A percentile compares a stretch with the other conserved stretches of the same genome.
Evolutionary conservation across 2,797 vertebrate genomes (phyloP).

Genomic region (Acipenser oxyrinchus): DNA sequence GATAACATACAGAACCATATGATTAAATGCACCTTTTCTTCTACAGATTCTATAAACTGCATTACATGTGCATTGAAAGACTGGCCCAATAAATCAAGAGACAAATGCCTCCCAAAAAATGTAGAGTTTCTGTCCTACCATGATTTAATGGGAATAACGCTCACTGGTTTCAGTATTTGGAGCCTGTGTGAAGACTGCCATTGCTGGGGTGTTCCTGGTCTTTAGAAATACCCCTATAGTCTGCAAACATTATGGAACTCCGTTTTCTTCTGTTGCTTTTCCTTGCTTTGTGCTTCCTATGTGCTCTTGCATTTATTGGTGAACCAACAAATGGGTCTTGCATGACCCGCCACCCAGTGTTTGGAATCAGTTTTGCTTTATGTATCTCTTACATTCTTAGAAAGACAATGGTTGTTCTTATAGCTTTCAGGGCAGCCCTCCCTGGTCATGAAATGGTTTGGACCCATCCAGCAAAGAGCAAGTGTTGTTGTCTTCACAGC

Average conservation of each 20-base stretch:
- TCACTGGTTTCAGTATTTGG: slow-evolving; percentile 43
- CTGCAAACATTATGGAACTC: slow-evolving; percentile 58
- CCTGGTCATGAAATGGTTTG: slow-evolving; percentile 58
- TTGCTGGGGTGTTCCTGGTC: slow-evolving; percentile 39
- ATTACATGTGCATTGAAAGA: slow-evolving; percentile 41
- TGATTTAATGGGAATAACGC: slow-evolving; percentile 47
- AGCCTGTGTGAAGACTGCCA: slow-evolving; percentile 33
- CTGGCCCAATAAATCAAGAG: slow-evolving; percentile 44
- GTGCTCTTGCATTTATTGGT: slow-evolving; percentile 51
- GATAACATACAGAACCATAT: too few species aligned
- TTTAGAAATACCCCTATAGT: slow-evolving; percentile 50
- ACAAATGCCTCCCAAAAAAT: slow-evolving; percentile 43
- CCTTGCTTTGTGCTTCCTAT: slow-evolving; percentile 52
- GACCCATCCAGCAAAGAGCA: slow-evolving; percentile 43
- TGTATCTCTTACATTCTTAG: slow-evolving; percentile 60
- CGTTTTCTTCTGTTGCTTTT: slow-evolving; percentile 54
- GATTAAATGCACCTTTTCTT: background rate
- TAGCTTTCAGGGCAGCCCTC: slow-evolving; percentile 50
- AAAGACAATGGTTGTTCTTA: slow-evolving; percentile 55
- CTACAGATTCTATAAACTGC: slow-evolving; percentile 51
- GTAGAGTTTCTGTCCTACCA: slow-evolving; percentile 50
- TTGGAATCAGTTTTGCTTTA: slow-evolving; percentile 57
- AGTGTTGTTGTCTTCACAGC: slow-evolving; percentile 46
- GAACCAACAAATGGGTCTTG: slow-evolving; percentile 54
- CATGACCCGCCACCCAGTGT: slow-evolving; percentile 48